These are phyloP conservation scores for Apogon talboti DNA, from an alignment of 2,797 vertebrate genomes.

Conservation along the genomic window DNA sequence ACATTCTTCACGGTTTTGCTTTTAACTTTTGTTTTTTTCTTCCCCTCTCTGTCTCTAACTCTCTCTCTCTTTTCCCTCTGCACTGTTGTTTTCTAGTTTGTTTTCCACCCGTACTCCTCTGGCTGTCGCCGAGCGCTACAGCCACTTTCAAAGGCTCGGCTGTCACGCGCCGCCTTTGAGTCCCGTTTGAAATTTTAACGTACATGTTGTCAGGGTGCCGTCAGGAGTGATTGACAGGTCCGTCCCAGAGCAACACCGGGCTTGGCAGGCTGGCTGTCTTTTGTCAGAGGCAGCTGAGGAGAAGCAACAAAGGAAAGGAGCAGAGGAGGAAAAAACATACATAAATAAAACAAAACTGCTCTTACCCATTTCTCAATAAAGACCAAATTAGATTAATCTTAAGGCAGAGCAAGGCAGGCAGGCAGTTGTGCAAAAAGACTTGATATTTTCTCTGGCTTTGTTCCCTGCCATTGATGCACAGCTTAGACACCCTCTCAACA, in stretches of 20 bases:
- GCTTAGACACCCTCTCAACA: slow-evolving; percentile 70
- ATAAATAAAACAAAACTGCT: slow-evolving; percentile 89
- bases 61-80: slow-evolving; percentile 64
- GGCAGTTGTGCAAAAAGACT: slow-evolving; percentile 75
- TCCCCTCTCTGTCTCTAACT: slow-evolving; percentile 60
- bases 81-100: slow-evolving; percentile 87
- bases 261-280: slow-evolving; percentile 88
- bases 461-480: slow-evolving; percentile 69
- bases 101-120: slow-evolving; percentile 85
- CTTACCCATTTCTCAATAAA: slow-evolving; percentile 86
- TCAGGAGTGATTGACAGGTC: slow-evolving; percentile 89
- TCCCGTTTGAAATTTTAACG: slow-evolving; percentile 89
- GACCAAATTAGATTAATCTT: slow-evolving; percentile 86
- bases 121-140: slow-evolving; percentile 87
- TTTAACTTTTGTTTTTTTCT: slow-evolving; percentile 78
- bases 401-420: slow-evolving; percentile 67
- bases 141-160: slow-evolving; percentile 87
- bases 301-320: slow-evolving; percentile 85
- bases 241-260: slow-evolving; percentile 87
- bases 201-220: slow-evolving; percentile 88
- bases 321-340: slow-evolving; percentile 82
- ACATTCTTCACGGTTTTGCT: slow-evolving; percentile 80
- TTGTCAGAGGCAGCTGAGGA: slow-evolving; percentile 86
- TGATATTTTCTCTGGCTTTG: slow-evolving; percentile 75
- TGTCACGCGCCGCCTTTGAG: slow-evolving; percentile 87